Base-by-base conservation (phyloP, 2,797 vertebrate genomes). In the Sebastiscus tertius region DNA sequence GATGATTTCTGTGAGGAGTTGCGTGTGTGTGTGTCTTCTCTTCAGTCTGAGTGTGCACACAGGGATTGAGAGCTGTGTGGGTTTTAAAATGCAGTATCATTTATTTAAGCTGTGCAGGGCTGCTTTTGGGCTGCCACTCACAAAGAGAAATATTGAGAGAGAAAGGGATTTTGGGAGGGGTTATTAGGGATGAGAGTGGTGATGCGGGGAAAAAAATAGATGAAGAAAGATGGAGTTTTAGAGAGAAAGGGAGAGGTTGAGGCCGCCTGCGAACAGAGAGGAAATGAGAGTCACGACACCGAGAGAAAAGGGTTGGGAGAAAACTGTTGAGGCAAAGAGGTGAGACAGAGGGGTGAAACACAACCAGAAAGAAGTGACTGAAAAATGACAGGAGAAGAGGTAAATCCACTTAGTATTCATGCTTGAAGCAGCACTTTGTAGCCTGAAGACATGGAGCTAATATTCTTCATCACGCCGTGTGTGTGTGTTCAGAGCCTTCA, bases 81-180 rank as follows among this genome's bases (percentile, higher is more conserved):
- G 4, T 56, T 77, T 66, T 79, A 56, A 84, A 82, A 86, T 62
- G 59, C 65, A 72, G 59, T 75, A 84, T 86, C n/a, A 79, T 81
- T 86, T 65, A 82, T 84, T 81, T 70, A 83, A 73, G 79, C 74
- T 74, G 27, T 5, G 60, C 60, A 0, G 5, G 20, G n/a, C 16
- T 39, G 74, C 71, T 67, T 82, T 83, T 78, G 66, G 68, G 73
- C 79, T 74, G 56, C 71, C 31, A 42, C 65, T 89, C 65, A 81
- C 68, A 77, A 16, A 67, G 29, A 60, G 55, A 69, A 72, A 74
- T 27, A 46, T 55, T 36, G 46, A 39, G 33, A 58, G 66, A 78
- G 55, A 36, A 39, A 68, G 24, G 61, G 55, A 36, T 36, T 39
- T 33, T 22, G 65, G 64, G 52, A 62, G 7, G 55, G 36, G 33